Conservation (phyloP, 2,797 vertebrate genomes). For the Ctenopoma multispine region DNA sequence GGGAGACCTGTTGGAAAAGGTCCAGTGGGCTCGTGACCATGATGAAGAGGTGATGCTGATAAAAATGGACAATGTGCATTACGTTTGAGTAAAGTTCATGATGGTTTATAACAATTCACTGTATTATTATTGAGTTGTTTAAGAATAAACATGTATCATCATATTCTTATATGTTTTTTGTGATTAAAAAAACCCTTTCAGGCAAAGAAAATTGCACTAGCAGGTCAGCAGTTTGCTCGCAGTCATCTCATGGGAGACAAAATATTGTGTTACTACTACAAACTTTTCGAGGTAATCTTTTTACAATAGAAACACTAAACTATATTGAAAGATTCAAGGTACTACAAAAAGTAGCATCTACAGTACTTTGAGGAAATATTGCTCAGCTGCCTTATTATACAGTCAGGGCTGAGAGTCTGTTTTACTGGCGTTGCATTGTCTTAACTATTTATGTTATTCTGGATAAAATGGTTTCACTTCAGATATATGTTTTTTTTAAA, state of each 20-base stretch:
- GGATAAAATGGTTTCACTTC: not conserved
- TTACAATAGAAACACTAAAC: not conserved
- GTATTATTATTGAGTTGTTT: not conserved
- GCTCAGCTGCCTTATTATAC: not conserved
- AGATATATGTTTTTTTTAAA: not conserved
- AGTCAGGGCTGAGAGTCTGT: not conserved
- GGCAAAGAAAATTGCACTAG: conserved; percentile 91
- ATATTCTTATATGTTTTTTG: not conserved
- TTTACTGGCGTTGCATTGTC: not conserved
- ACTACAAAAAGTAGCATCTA: not conserved
- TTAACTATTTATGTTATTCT: not conserved
- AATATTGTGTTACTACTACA: conserved; percentile 97
- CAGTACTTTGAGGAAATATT: not conserved
- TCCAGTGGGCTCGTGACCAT: conserved; percentile 93
- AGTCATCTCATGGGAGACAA: conserved; percentile 92
- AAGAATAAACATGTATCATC: not conserved
- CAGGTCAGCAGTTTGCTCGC: conserved; percentile 93
- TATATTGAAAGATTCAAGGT: not conserved
- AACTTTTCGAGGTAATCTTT: conserved; percentile 91
- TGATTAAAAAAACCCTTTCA: conserved; percentile 61
- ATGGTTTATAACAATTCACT: not conserved
- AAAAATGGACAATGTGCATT: not conserved
- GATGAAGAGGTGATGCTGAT: conserved; percentile 89
- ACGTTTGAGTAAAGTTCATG: not conserved
- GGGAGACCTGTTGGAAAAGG: conserved; percentile 93